Evolutionary conservation across 2,797 vertebrate species (phyloP), one percentile per base, ranked within the genome.

Genomic region (Cygnus olor): DNA sequence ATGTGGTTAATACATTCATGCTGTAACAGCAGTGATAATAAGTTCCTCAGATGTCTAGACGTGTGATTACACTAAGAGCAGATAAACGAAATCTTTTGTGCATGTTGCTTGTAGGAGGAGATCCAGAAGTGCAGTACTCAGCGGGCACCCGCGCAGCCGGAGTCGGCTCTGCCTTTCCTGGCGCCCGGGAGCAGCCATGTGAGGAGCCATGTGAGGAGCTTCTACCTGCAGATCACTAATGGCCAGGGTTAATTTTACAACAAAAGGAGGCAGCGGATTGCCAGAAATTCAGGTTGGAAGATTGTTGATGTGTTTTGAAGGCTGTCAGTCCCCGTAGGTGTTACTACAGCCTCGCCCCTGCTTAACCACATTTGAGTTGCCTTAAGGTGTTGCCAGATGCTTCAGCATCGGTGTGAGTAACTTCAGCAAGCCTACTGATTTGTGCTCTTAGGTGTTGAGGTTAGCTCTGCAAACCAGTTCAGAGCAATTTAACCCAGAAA

Each of bases 141-240:
- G 28, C 8, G 10, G 56, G 60, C 1, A 0, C 49, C 66, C 74
- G 22, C 11, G 15, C 14, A 32, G 57, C 47, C 0, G 0, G 32
- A 79, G 56, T 36, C 28, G 36, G 51, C 6, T 34, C 56, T 86
- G 58, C 54, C 1, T 2, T 74, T 88, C 18, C 47, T 14, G 19
- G 24, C 6, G 86, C 0, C 0, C 13, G 38, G 73, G 38, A 79
- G 25, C 14, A 63, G 54, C 25, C 8, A 0, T 16, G 14, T 34
- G 63, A 78, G 44, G 57, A 63, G 54, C 25, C 8, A 0, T 16
- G 14, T 34, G 63, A 78, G 44, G 57, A 71, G 34, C 42, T 86
- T 76, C 56, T 54, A 27, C 30, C 30, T 66, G 38, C 42, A 28
- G 7, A 19, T 76, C 71, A 10, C 34, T 51, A 38, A 66, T 40